Evolutionary conservation across 2,888 invertebrate species (phyloP), one percentile per base, ranked within the genome.

Genomic region (Leptinotarsa haldemani): DNA sequence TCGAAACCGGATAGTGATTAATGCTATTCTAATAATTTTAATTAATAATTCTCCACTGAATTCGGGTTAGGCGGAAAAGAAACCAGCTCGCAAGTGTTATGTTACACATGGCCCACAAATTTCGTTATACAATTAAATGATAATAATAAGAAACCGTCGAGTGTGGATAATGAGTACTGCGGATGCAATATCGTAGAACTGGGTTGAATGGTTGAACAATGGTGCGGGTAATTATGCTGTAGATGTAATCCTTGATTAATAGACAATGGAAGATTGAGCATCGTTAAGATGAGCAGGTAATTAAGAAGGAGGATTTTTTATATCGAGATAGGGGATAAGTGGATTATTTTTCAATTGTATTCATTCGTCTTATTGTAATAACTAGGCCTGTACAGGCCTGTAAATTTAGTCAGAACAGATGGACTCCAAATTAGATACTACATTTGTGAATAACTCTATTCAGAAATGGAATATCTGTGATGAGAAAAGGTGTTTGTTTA

Each of bases 21-120:
- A 68, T 68, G 30, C 18, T 9, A 15, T 56, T 68, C 56, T 40
- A 5, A 30, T 61, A 61, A 30, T 25, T 40, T 47, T 40, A 58
- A 69, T 20, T 58, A 47, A 47, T 73, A 56, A 65, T 61, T 70
- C 56, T 65, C 16, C 46, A n/a, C 20, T 46, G 63, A 71, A 71
- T 71, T 74, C 2, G 69, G 74, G 74, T 74, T 74, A 71, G 58
- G 58, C 68, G 70, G 70, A 71, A 71, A 70, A 69, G 70, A 71
- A 74, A 74, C 74, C 50, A 74, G 71, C 68, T 9, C 40, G n/a
- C 13, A 30, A 61, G 61, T 61, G 61, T 74, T 74, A 63, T 40
- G 22, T 69, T 69, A 53, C 67, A 70, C 64, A 66, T 74, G 74
- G 68, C 70, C 68, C 68, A 74, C 71, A 71, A 74, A 74, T 58